Base-by-base conservation (phyloP, 2,113 vertebrate species). In the Otocyon megalotis region DNA sequence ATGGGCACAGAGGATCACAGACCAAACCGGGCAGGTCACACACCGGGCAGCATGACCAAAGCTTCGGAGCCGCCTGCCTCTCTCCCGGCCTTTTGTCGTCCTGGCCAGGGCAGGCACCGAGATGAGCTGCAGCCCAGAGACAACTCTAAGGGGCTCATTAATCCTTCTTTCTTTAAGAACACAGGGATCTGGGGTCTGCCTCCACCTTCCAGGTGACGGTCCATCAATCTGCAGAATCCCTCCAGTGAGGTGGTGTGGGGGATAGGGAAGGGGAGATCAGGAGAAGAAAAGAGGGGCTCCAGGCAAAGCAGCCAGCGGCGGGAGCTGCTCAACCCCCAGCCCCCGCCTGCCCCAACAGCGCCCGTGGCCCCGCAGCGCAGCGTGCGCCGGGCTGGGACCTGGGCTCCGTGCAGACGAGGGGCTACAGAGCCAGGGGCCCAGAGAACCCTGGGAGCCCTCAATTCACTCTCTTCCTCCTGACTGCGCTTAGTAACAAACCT, bases 11-110 rank as follows among this genome's bases (percentile, higher is more conserved):
- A 96, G 0, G 43, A 95, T 96, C 84, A 58, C 97, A 97, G 97
- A 97, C 94, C 86, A 97, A 97, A 95, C 72, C 94, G 93, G 94
- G 91, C 94, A 95, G 97, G 97, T 97, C 97, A 97, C 97, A 95
- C 76, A 37, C 43, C 12, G 97, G 97, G 97, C 97, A 97, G 93
- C 85, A 22, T 83, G 90, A 96, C 96, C 97, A 96, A 85, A 91
- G 91, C 81, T 63, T 88, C 14, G 72, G 35, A 87, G 97, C 86
- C 0, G 69, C 79, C 94, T 89, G 88, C 43, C 72, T 71, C 86
- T 81, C 87, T 90, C 89, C 88, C 65, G 13, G 74, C 1, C 0
- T 62, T 76, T 20, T 48, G 69, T 69, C 19, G 8, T 71, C 76
- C 93, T 69, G 63, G 96, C 72, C 54, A 0, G 72, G 94, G 48